phyloP scores from a whole-genome alignment of 2,113 vertebrate genomes.

The Hippocampus zosterae region DNA sequence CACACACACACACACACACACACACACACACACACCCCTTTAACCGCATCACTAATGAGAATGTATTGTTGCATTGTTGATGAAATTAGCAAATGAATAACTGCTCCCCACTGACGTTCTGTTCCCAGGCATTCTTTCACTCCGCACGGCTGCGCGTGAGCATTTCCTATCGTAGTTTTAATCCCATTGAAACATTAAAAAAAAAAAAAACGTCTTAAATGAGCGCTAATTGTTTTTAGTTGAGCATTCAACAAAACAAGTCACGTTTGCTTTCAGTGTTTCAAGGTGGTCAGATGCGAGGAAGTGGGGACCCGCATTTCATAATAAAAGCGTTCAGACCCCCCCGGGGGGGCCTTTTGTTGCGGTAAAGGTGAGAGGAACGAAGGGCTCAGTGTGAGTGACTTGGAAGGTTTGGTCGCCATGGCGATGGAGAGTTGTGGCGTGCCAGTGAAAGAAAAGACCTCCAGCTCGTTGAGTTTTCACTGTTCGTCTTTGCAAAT shows the following conservation, averaged over 20 bases:
- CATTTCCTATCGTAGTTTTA: neutral
- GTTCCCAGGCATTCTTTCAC: slow-evolving; percentile 57
- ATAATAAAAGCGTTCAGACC: too few species aligned
- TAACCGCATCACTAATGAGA: slow-evolving; percentile 61
- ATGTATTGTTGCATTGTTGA: slow-evolving; percentile 62
- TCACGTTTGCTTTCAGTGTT: neutral
- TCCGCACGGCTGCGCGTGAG: slow-evolving; percentile 8
- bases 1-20: too few species aligned
- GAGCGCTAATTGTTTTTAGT: neutral
- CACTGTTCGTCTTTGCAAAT: neutral
- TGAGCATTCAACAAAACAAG: neutral
- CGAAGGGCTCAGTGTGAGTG: neutral
- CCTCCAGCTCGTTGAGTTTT: neutral
- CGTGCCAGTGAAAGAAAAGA: neutral
- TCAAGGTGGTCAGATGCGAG: neutral
- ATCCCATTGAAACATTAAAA: neutral
- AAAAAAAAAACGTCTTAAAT: too few species aligned
- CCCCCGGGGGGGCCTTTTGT: neutral
- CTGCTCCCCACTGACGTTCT: slow-evolving; percentile 28
- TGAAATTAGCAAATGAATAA: slow-evolving; percentile 71
- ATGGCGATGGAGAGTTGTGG: neutral
- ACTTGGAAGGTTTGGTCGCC: neutral
- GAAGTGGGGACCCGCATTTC: neutral
- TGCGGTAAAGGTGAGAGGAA: neutral
- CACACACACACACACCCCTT: too few species aligned